Evolutionary conservation across 2,888 invertebrate genomes (phyloP).

Genomic region (Nephrotoma flavescens): DNA sequence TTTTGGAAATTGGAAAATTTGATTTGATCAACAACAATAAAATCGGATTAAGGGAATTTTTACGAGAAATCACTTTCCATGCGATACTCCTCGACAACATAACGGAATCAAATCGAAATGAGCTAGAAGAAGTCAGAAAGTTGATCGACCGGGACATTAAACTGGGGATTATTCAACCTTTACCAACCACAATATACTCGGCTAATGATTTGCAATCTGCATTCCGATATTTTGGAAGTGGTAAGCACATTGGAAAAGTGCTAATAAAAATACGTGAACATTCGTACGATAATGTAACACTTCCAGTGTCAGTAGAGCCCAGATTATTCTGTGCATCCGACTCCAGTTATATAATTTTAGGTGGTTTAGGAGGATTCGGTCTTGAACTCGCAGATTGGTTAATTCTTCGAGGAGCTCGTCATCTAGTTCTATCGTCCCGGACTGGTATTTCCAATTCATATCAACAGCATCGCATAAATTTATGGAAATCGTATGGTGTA

Average conservation of each 20-base stretch:
- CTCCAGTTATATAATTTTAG: conserved; percentile 44
- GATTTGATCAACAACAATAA: conserved; percentile 55
- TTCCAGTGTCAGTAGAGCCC: conserved; percentile 22
- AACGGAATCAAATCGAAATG: conserved; percentile 31
- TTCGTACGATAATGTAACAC: conserved; percentile 16
- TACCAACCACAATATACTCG: conserved; percentile 47
- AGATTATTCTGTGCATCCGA: conserved; percentile 24
- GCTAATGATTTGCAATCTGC: conserved; percentile 54
- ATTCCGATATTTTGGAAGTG: conserved; percentile 46
- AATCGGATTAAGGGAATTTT: conserved; percentile 46
- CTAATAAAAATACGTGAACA: conserved; percentile 29
- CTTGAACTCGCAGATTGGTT: conserved; percentile 80
- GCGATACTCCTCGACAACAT: conserved; percentile 63
- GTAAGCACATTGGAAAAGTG: conserved; percentile 71
- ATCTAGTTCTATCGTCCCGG: conserved; percentile 66
- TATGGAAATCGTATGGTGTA: conserved; percentile 58
- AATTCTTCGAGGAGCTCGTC: conserved; percentile 62
- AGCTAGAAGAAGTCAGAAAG: conserved; percentile 30
- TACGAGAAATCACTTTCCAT: conserved; percentile 59
- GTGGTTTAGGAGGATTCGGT: conserved; percentile 86
- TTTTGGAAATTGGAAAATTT: conserved; percentile 77
- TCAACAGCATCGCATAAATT: conserved; percentile 54
- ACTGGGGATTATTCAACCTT: conserved; percentile 52
- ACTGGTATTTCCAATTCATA: conserved; percentile 68
- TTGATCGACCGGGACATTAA: conserved; percentile 47